A percentile compares a stretch with the other conserved stretches of the same genome.
These are phyloP conservation scores for Bucorvus abyssinicus DNA, from an alignment of 2,797 vertebrate genomes.

Conservation along the genomic window DNA sequence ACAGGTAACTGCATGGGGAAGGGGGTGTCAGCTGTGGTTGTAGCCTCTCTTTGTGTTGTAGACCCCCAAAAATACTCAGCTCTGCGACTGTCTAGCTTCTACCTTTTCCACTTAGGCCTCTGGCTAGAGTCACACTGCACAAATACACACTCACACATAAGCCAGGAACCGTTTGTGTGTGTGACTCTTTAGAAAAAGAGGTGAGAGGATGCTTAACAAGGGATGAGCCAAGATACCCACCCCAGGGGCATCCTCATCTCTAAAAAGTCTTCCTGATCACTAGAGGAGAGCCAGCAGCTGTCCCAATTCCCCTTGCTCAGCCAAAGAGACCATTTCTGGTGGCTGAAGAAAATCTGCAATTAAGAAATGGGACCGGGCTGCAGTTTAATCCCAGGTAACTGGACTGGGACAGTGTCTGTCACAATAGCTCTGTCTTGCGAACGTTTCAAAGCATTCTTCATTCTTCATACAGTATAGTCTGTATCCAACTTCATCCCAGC, in stretches of 20 bases:
- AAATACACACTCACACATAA: not conserved
- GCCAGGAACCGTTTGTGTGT: not conserved
- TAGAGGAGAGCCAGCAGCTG: not conserved
- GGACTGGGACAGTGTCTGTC: constrained; percentile 22
- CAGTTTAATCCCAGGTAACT: not conserved
- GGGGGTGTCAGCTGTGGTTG: constrained; percentile 22
- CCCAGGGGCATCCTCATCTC: not conserved
- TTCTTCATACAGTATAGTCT: not conserved
- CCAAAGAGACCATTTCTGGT: not conserved
- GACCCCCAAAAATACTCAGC: constrained; percentile 41
- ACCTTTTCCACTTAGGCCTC: constrained; percentile 39
- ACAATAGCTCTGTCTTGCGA: constrained; percentile 39
- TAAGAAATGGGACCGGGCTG: not conserved
- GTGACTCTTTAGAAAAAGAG: not conserved
- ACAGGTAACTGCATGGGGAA: constrained; percentile 77
- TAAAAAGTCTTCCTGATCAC: not conserved
- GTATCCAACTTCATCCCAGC: constrained; percentile 35
- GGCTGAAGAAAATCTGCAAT: not conserved
- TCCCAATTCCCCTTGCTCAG: not conserved
- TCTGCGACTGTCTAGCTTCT: constrained; percentile 32
- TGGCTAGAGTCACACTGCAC: constrained; percentile 16
- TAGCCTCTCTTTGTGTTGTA: constrained; percentile 42
- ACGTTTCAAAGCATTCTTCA: constrained; percentile 18
- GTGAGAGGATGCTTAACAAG: constrained; percentile 9
- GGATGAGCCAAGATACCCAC: not conserved